A percentile compares a stretch with the other conserved stretches of the same genome.
Conservation (phyloP, 2,113 vertebrate genomes). For the Urocynchramus pylzowi region DNA sequence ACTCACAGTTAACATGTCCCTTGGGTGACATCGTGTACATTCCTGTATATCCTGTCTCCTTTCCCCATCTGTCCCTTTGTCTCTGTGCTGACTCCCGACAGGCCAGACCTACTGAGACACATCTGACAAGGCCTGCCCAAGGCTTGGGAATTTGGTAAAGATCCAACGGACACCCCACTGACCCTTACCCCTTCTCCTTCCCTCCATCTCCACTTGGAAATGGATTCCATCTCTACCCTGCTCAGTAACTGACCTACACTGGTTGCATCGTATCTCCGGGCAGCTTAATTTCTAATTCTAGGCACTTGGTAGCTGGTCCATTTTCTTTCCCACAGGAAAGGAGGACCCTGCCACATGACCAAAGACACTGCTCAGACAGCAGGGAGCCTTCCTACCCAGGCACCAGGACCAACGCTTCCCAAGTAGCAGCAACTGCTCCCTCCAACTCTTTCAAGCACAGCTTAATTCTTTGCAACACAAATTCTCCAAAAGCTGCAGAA, state of each 20-base stretch:
- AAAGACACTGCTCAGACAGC: not conserved
- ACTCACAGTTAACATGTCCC: slow-evolving; percentile 58
- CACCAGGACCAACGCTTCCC: not conserved
- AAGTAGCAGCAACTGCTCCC: not conserved
- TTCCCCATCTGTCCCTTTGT: not conserved
- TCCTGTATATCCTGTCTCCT: slow-evolving; percentile 34
- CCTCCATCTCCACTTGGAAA: not conserved
- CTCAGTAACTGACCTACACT: not conserved
- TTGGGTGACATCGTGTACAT: slow-evolving; percentile 42
- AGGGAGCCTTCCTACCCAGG: not conserved
- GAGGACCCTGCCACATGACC: not conserved
- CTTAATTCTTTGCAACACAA: not conserved
- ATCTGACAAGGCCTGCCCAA: not conserved
- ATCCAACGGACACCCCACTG: fast-evolving
- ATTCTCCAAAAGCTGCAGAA: not conserved
- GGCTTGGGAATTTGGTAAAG: not conserved
- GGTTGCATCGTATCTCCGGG: not conserved
- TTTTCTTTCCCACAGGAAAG: not conserved
- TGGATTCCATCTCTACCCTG: not conserved
- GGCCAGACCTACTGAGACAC: not conserved
- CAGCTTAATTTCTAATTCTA: not conserved
- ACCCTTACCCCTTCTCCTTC: not conserved
- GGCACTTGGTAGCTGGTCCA: not conserved
- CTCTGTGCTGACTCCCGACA: not conserved
- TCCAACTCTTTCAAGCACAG: not conserved